Evolutionary conservation across 2,888 invertebrate genomes (phyloP).

Genomic region (Notocelia uddmanniana): DNA sequence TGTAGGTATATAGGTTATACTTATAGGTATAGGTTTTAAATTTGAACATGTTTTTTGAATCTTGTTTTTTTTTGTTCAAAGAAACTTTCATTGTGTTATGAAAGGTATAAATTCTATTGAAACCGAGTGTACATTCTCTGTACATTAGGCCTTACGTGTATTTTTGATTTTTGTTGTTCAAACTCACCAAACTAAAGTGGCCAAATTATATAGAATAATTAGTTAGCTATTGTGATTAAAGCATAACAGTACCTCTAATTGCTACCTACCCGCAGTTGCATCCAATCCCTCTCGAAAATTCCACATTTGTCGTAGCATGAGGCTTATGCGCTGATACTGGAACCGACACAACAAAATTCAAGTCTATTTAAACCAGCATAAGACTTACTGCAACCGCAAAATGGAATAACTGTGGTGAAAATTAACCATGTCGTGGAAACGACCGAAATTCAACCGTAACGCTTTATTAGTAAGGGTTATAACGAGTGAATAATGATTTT

Average conservation of each 20-base stretch:
- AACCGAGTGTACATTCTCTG: too few species aligned
- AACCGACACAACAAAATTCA: constrained; percentile 1
- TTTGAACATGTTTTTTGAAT: too few species aligned
- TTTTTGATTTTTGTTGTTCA: too few species aligned
- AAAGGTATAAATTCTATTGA: too few species aligned
- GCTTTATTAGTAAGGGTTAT: not conserved
- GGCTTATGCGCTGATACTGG: constrained; percentile 15
- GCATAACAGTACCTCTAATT: constrained; percentile 2
- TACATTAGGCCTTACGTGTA: too few species aligned
- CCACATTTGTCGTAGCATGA: constrained; percentile 25
- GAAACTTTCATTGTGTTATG: too few species aligned
- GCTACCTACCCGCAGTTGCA: not conserved
- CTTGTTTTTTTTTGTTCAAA: too few species aligned
- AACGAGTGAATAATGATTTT: constrained; percentile 9
- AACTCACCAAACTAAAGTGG: too few species aligned
- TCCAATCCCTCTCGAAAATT: constrained; percentile 11
- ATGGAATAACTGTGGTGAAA: not conserved
- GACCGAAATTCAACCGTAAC: constrained; percentile 10
- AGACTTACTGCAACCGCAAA: not conserved
- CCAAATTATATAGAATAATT: not conserved
- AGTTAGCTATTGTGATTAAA: constrained; percentile 12
- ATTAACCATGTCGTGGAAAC: not conserved
- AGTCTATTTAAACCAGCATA: not conserved
- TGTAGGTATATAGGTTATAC: too few species aligned
- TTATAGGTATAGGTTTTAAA: too few species aligned